Evolutionary conservation across 2,113 vertebrate species (phyloP).

Genomic region (Acinonyx jubatus): DNA sequence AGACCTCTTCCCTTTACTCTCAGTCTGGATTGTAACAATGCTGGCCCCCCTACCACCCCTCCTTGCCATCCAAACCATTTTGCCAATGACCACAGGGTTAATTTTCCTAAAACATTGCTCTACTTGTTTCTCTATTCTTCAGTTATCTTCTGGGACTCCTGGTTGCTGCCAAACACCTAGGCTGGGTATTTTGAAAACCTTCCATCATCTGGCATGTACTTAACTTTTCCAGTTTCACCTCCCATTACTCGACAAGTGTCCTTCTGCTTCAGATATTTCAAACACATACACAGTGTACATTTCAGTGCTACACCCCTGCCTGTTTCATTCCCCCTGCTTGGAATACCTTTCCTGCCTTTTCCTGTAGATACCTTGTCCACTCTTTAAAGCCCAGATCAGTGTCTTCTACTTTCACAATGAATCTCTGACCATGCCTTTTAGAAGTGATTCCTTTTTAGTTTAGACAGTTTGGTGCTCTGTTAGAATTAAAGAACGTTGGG

Average conservation of each 20-base stretch:
- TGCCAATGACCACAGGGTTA: neutral
- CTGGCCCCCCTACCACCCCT: neutral
- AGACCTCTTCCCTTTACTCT: neutral
- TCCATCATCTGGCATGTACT: conserved; percentile 36
- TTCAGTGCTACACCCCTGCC: neutral
- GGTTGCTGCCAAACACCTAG: conserved; percentile 46
- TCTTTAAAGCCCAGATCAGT: neutral
- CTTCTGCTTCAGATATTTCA: conserved; percentile 1
- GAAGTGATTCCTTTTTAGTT: conserved; percentile 31
- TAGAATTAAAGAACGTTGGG: neutral
- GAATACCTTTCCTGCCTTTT: neutral
- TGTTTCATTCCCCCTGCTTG: neutral
- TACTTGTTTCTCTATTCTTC: conserved; percentile 24
- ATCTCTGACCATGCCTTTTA: neutral
- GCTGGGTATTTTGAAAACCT: conserved; percentile 45
- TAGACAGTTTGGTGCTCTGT: neutral
- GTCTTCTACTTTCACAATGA: neutral
- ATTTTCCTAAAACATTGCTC: conserved; percentile 37
- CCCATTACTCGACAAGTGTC: conserved; percentile 1
- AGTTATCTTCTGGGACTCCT: conserved; percentile 19
- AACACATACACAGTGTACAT: neutral
- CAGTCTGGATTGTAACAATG: neutral
- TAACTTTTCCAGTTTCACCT: conserved; percentile 47
- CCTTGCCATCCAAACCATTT: neutral
- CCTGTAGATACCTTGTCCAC: neutral